Evolutionary conservation across 2,797 vertebrate genomes (phyloP).

Genomic region (Sebastes trivittatus): DNA sequence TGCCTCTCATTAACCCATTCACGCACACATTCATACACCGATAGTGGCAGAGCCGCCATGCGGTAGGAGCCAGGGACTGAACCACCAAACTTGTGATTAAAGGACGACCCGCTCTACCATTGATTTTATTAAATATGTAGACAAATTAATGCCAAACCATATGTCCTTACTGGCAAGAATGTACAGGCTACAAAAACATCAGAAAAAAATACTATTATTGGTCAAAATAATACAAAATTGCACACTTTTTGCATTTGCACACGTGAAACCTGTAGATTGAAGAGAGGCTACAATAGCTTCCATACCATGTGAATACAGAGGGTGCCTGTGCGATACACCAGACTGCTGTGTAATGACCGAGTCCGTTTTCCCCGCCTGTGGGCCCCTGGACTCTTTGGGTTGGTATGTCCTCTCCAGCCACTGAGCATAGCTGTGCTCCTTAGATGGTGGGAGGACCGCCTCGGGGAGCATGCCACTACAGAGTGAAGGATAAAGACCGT

Average conservation of each 20-base stretch:
- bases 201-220: neutral
- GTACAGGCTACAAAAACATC: neutral
- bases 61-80: neutral
- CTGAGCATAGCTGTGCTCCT: conserved; percentile 92
- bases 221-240: neutral
- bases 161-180: neutral
- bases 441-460: conserved; percentile 88
- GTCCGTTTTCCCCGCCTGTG: conserved; percentile 30
- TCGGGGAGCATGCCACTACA: conserved; percentile 88
- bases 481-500: neutral
- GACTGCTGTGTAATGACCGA: conserved; percentile 12
- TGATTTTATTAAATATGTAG: neutral
- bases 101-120: neutral
- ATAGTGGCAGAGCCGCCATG: neutral
- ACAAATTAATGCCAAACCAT: neutral
- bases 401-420: conserved; percentile 84
- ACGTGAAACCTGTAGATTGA: neutral
- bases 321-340: neutral
- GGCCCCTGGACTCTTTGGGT: conserved; percentile 57
- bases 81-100: neutral
- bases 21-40: neutral
- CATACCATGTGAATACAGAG: conserved; percentile 67
- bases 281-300: neutral
- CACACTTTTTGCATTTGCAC: neutral
- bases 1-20: neutral